A percentile compares a stretch with the other conserved stretches of the same genome.
phyloP scores from a whole-genome alignment of 2,113 vertebrate genomes.

The Pollimyrus isidori region DNA sequence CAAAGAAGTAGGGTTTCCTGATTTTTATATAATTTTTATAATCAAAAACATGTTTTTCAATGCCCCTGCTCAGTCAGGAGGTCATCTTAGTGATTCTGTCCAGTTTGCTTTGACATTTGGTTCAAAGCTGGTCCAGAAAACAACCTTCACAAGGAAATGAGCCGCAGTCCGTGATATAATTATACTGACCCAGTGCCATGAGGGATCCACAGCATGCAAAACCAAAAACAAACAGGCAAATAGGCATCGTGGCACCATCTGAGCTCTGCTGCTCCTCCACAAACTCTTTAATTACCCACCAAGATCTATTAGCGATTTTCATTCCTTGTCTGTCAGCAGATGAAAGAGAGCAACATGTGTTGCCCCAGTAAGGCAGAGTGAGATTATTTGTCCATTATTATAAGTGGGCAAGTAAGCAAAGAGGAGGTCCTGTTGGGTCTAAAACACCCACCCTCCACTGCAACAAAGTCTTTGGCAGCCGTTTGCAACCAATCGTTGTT shows the following conservation, averaged over 20 bases:
- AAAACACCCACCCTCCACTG: background rate
- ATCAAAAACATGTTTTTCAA: conserved; percentile 23
- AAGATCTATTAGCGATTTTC: background rate
- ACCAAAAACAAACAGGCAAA: background rate
- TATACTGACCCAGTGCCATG: conserved; percentile 8
- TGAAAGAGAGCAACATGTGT: background rate
- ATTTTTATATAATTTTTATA: conserved; percentile 22
- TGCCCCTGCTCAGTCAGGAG: conserved; percentile 13
- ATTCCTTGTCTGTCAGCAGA: background rate
- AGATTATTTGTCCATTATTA: background rate
- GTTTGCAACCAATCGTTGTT: background rate
- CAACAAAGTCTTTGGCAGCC: background rate
- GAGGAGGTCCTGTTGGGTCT: background rate
- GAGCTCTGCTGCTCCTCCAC: background rate
- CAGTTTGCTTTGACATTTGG: conserved; percentile 13
- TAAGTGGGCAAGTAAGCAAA: background rate
- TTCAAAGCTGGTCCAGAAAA: conserved; percentile 12
- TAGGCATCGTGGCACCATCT: background rate
- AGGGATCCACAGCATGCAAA: background rate
- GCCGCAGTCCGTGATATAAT: conserved; percentile 19
- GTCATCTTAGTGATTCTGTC: conserved; percentile 16
- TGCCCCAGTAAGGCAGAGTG: background rate
- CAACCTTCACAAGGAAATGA: conserved; percentile 22
- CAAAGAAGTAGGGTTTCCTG: background rate
- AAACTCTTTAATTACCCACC: background rate